A percentile compares a stretch with the other conserved stretches of the same genome.
Conservation (phyloP, 2,113 vertebrate genomes). For the Oreochromis spilurus region DNA sequence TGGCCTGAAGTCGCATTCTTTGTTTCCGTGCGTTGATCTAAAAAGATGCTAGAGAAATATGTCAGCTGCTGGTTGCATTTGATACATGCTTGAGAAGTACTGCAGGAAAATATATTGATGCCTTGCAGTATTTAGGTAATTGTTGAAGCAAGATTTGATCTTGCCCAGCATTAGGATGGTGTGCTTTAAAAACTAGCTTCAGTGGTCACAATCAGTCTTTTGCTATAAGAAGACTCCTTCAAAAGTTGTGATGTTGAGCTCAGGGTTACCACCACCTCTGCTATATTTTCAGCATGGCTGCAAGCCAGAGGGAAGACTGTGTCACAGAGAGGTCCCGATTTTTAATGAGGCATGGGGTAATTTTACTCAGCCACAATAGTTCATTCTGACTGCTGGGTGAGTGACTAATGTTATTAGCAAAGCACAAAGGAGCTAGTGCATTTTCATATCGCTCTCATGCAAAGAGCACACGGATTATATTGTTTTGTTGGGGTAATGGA, state of each 20-base stretch:
- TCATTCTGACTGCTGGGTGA: background rate
- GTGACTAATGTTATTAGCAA: background rate
- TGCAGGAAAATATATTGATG: background rate
- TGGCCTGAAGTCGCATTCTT: background rate
- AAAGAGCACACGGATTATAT: background rate
- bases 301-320: background rate
- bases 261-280: background rate
- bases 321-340: background rate
- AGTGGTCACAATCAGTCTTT: background rate
- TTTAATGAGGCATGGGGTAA: background rate
- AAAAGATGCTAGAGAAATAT: background rate
- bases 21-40: background rate
- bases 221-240: background rate
- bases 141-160: background rate
- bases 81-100: background rate
- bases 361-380: background rate
- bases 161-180: background rate
- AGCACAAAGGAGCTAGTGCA: background rate
- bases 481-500: background rate
- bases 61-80: background rate
- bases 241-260: background rate
- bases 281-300: background rate
- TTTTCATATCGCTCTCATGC: background rate
- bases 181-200: background rate
- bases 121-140: accelerated